Base-by-base conservation (phyloP, 64 coral and sea anemone genomes). In the Stichodactyla mertensii region DNA sequence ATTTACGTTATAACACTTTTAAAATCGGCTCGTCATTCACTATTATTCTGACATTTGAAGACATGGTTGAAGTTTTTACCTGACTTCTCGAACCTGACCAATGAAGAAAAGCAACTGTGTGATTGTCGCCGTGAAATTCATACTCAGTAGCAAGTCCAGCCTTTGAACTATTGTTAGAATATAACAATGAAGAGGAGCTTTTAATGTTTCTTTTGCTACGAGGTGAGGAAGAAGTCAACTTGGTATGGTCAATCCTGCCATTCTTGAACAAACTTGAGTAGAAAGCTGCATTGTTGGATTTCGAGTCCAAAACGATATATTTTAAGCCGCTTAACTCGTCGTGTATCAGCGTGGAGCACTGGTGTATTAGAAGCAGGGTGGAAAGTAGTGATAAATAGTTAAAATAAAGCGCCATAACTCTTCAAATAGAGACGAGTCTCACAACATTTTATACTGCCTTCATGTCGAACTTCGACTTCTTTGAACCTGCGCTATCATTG, bases 61-160 rank as follows among this genome's bases (percentile, higher is more conserved):
- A 8, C 6, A 54, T 2, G 15, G 10, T 58, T 79, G 1, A 45
- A 45, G 36, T 45, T 45, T 45, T 2, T 83, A 92, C 90, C 85
- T 86, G 20, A 57, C 90, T 92, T 57, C 67, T 82, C 22, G 86
- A 71, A 9, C 90, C 90, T 13, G 90, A 77, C 90, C 90, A 92
- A 23, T 92, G 85, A 31, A 92, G 86, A 56, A 92, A 92, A 14
- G 90, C 90, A 51, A 92, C 90, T 11, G 51, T 70, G 51, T 92
- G 90, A 24, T 92, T 92, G 52, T 92, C 90, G 14, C 90, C 90
- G 19, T 71, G 61, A 53, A 92, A 83, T n/a, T 87, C 90, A 55
- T 85, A 92, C 51, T 92, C 90, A 6, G 70, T 31, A 70, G 85
- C 80, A 24, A 85, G 16, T 81, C 36, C 78, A 54, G 6, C 9